Conservation (phyloP, 2,888 invertebrate genomes). For the Phengaris arion region DNA sequence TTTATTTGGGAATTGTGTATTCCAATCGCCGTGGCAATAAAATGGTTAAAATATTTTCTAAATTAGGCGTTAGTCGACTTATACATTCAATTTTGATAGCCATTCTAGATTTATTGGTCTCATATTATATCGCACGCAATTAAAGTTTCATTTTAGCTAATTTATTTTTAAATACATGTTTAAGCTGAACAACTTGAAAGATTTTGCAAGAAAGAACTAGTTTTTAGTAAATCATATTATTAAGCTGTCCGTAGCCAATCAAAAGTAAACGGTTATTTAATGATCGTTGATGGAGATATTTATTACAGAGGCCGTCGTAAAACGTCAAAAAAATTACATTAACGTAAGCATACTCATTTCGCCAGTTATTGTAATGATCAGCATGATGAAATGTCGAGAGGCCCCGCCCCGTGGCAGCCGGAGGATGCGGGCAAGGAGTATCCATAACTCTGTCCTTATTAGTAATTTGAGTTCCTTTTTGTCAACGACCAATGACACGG, state of each 20-base stretch:
- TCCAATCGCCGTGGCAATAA: conserved; percentile 10
- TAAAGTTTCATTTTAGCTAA: neutral
- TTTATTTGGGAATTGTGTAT: conserved; percentile 20
- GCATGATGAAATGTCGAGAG: conserved; percentile 16
- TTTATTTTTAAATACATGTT: neutral
- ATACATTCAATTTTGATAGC: too few species aligned
- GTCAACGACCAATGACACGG: conserved; percentile 22
- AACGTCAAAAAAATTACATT: conserved; percentile 1
- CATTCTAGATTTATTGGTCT: neutral
- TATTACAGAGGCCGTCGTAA: conserved; percentile 2
- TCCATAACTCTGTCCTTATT: conserved; percentile 26
- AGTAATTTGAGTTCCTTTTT: conserved; percentile 24
- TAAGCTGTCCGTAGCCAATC: conserved; percentile 21
- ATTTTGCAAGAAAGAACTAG: neutral
- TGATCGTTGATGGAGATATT: conserved; percentile 23
- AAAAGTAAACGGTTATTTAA: conserved; percentile 26
- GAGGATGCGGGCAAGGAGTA: conserved; percentile 3
- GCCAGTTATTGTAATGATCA: conserved; percentile 26
- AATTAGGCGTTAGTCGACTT: neutral
- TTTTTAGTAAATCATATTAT: conserved; percentile 19
- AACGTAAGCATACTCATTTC: conserved; percentile 14
- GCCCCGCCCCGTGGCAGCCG: conserved; percentile 10
- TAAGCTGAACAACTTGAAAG: neutral
- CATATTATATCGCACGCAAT: too few species aligned
- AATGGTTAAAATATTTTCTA: conserved; percentile 7